Conservation (phyloP, 2,888 invertebrate species). For the Netelia inedita region DNA sequence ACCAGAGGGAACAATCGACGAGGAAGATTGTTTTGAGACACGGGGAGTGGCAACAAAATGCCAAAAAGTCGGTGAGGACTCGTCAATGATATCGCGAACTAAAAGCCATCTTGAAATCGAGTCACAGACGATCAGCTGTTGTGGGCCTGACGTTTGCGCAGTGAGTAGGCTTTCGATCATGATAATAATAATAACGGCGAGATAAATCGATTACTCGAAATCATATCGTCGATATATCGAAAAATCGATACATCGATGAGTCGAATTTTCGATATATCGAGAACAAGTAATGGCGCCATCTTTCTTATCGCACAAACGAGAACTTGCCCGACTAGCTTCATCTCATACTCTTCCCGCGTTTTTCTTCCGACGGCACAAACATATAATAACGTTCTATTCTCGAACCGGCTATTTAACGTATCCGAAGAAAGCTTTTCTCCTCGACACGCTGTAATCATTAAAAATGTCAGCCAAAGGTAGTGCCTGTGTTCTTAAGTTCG, state of each 20-base stretch:
- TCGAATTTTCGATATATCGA: not conserved
- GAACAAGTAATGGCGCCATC: not conserved
- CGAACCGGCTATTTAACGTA: too few species aligned
- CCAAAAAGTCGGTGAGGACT: constrained; percentile 72
- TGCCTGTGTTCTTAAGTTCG: constrained; percentile 88
- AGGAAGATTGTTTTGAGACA: constrained; percentile 72
- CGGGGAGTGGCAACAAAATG: constrained; percentile 74
- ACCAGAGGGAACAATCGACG: constrained; percentile 73
- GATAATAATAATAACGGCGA: not conserved
- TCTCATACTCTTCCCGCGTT: not conserved
- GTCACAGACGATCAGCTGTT: constrained; percentile 40
- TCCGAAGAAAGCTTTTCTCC: too few species aligned
- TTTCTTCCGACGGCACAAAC: not conserved
- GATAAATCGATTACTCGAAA: not conserved
- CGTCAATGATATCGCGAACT: constrained; percentile 75
- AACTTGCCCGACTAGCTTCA: not conserved
- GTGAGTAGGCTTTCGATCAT: not conserved
- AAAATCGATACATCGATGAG: not conserved
- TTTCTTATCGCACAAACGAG: not conserved
- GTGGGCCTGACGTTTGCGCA: constrained; percentile 1
- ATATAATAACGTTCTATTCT: not conserved
- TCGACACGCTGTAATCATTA: too few species aligned
- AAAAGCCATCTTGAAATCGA: constrained; percentile 74
- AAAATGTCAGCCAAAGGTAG: constrained; percentile 68
- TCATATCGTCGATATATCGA: not conserved